Conservation (phyloP, 1,140 invertebrate genomes). For the Atta colombica region DNA sequence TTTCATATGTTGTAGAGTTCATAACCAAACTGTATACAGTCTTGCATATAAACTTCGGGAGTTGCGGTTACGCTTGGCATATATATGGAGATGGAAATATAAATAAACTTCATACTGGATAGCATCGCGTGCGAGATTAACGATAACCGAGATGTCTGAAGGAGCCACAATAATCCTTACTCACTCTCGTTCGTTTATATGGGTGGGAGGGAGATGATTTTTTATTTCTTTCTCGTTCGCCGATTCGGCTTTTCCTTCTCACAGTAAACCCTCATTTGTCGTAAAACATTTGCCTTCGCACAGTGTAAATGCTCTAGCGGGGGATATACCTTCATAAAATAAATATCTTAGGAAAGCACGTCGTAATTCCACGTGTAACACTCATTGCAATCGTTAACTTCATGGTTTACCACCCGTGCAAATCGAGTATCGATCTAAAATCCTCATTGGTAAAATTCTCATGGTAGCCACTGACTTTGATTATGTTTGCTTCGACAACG, state of each 20-base stretch:
- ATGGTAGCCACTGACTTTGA: constrained; percentile 43
- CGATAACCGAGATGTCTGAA: constrained; percentile 61
- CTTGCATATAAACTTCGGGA: constrained; percentile 65
- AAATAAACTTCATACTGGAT: constrained; percentile 68
- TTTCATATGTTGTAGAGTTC: constrained; percentile 55
- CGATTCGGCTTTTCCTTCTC: constrained; percentile 45
- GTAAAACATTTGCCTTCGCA: constrained; percentile 69
- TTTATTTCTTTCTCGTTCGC: constrained; percentile 12
- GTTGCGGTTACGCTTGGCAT: constrained; percentile 46
- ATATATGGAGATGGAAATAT: constrained; percentile 49
- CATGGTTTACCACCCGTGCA: constrained; percentile 52
- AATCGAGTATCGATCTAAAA: constrained; percentile 61
- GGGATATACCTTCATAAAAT: constrained; percentile 71
- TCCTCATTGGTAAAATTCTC: constrained; percentile 31
- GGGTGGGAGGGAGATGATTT: neutral
- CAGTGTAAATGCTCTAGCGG: neutral
- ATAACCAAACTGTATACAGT: constrained; percentile 57
- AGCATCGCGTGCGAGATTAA: constrained; percentile 65
- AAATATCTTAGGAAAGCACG: constrained; percentile 74
- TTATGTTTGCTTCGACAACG: constrained; percentile 34
- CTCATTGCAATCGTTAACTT: constrained; percentile 64
- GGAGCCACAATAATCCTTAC: constrained; percentile 67
- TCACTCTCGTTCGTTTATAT: constrained; percentile 36
- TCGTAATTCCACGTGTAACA: constrained; percentile 64
- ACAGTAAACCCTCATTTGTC: constrained; percentile 71